Evolutionary conservation across 2,797 vertebrate genomes (phyloP).

Genomic region (Fistularia tabacaria): DNA sequence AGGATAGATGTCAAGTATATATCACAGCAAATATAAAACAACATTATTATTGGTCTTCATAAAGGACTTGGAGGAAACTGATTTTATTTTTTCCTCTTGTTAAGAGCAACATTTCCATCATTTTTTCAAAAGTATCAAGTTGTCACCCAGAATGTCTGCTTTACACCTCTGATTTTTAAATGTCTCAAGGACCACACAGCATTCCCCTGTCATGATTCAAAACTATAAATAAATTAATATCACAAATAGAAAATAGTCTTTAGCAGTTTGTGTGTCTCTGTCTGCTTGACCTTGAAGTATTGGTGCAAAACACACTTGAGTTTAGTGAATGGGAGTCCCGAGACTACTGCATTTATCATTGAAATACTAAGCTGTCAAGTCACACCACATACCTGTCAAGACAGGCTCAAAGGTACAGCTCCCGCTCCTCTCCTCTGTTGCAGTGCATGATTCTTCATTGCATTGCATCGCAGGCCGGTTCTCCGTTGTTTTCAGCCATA

Average conservation of each 20-base stretch:
- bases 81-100: too few species aligned
- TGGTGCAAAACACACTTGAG: slow-evolving; percentile 70
- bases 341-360: slow-evolving; percentile 83
- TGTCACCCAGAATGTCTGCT: too few species aligned
- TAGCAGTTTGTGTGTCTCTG: slow-evolving; percentile 54
- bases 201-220: too few species aligned
- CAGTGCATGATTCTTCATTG: slow-evolving; percentile 81
- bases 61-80: too few species aligned
- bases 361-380: slow-evolving; percentile 84
- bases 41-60: too few species aligned
- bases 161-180: too few species aligned
- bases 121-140: too few species aligned
- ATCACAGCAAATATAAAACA: too few species aligned
- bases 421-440: slow-evolving; percentile 75
- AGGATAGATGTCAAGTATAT: too few species aligned
- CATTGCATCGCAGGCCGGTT: slow-evolving; percentile 71
- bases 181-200: too few species aligned
- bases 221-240: not conserved
- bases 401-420: slow-evolving; percentile 79
- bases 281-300: slow-evolving; percentile 79
- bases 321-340: slow-evolving; percentile 79
- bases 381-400: slow-evolving; percentile 80
- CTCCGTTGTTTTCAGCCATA: slow-evolving; percentile 75
- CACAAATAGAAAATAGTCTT: not conserved
- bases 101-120: too few species aligned